These are phyloP conservation scores for Atopsyche davidsoni DNA, from an alignment of 1,140 invertebrate species.

Conservation along the genomic window DNA sequence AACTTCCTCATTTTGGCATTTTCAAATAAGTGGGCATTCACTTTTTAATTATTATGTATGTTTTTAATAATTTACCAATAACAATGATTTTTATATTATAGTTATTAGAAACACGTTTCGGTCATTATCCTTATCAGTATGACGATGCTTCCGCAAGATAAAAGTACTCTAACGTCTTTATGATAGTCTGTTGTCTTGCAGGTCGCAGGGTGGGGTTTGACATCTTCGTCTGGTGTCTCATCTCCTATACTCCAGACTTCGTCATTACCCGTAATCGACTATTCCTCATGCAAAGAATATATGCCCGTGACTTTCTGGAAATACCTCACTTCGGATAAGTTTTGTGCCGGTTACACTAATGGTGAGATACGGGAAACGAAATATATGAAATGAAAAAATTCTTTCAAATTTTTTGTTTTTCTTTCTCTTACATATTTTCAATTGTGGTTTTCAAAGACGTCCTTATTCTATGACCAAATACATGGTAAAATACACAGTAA, in stretches of 20 bases:
- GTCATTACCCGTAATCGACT: background rate
- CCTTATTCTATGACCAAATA: no score
- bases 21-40: no score
- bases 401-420: no score
- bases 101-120: background rate
- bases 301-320: background rate
- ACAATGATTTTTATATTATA: background rate
- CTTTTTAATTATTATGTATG: background rate
- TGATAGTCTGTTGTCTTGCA: background rate
- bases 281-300: background rate
- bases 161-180: background rate
- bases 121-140: no score
- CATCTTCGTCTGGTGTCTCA: background rate
- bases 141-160: no score
- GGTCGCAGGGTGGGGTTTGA: slow-evolving; percentile 8
- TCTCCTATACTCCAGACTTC: background rate
- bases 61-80: background rate
- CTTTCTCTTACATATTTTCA: no score
- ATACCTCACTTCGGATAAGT: slow-evolving; percentile 4
- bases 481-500: no score
- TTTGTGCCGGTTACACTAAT: slow-evolving; percentile 8
- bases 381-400: no score
- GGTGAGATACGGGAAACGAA: no score
- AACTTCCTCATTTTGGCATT: no score
- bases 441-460: no score